Percentiles rank a stretch among this genome's conserved stretches.
Conservation (phyloP, 1,140 invertebrate genomes). For the Nixonia krombeini region DNA sequence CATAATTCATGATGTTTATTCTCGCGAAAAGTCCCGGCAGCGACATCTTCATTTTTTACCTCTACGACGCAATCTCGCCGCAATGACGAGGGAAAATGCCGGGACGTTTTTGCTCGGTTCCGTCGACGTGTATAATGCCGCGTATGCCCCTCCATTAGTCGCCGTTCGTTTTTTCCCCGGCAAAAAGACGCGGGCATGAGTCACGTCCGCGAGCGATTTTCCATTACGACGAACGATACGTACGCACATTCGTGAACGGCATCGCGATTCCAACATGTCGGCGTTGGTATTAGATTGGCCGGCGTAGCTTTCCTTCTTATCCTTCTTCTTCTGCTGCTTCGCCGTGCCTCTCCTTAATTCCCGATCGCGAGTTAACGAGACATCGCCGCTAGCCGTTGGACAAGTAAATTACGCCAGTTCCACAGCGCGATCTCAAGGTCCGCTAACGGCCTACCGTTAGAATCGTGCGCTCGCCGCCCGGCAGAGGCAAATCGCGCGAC, state of each 20-base stretch:
- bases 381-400: constrained; percentile 61
- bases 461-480: constrained; percentile 27
- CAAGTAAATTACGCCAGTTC: constrained; percentile 67
- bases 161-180: constrained; percentile 6
- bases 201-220: constrained; percentile 41
- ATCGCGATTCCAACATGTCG: constrained; percentile 2
- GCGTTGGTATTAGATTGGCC: constrained; percentile 30
- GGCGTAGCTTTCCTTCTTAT: constrained; percentile 12
- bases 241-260: constrained; percentile 15
- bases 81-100: constrained; percentile 34
- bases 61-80: constrained; percentile 27
- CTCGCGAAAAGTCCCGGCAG: constrained; percentile 32
- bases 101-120: constrained; percentile 20
- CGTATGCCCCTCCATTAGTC: neutral
- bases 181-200: constrained; percentile 25
- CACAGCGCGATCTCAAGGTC: constrained; percentile 54
- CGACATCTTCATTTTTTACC: constrained; percentile 31
- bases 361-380: constrained; percentile 62
- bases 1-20: constrained; percentile 43
- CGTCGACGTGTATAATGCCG: constrained; percentile 4
- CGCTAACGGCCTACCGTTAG: constrained; percentile 67
- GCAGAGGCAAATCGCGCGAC: constrained; percentile 46
- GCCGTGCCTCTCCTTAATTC: constrained; percentile 56
- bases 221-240: constrained; percentile 31
- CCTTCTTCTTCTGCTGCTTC: constrained; percentile 1